phyloP scores from a whole-genome alignment of 2,888 invertebrate genomes.

The Ypsolopha scabrella region DNA sequence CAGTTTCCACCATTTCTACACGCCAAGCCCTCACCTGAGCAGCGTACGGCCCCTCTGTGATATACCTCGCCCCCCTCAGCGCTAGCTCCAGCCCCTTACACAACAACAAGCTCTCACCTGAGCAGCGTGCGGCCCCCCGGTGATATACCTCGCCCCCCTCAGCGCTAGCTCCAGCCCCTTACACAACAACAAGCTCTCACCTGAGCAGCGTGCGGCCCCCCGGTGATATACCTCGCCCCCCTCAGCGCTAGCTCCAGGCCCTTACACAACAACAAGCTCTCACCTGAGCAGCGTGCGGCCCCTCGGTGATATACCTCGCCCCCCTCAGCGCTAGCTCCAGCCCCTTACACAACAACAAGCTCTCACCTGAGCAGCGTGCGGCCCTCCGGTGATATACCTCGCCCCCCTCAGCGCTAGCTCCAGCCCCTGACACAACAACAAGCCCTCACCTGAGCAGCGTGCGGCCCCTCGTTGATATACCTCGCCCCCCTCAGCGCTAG shows the following conservation, averaged over 20 bases:
- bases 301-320: too few relatives aligned
- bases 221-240: too few relatives aligned
- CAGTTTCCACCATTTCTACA: too few relatives aligned
- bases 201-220: too few relatives aligned
- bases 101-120: conserved; percentile 31
- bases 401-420: conserved; percentile 86
- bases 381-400: conserved; percentile 85
- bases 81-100: conserved; percentile 93
- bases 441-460: conserved; percentile 53
- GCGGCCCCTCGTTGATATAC: conserved; percentile 86
- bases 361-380: conserved; percentile 68
- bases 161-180: conserved; percentile 92
- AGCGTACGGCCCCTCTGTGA: conserved; percentile 84
- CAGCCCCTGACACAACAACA: conserved; percentile 82
- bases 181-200: conserved; percentile 20
- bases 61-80: conserved; percentile 82
- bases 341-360: too few relatives aligned
- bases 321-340: too few relatives aligned
- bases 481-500: conserved; percentile 83
- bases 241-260: too few relatives aligned
- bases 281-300: too few relatives aligned
- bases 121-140: conserved; percentile 79
- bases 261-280: too few relatives aligned
- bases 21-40: conserved; percentile 32
- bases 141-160: conserved; percentile 84